Base-by-base conservation (phyloP, 30 jellyfish, hydroid and myxozoan species). In the Clytia hemisphaerica region DNA sequence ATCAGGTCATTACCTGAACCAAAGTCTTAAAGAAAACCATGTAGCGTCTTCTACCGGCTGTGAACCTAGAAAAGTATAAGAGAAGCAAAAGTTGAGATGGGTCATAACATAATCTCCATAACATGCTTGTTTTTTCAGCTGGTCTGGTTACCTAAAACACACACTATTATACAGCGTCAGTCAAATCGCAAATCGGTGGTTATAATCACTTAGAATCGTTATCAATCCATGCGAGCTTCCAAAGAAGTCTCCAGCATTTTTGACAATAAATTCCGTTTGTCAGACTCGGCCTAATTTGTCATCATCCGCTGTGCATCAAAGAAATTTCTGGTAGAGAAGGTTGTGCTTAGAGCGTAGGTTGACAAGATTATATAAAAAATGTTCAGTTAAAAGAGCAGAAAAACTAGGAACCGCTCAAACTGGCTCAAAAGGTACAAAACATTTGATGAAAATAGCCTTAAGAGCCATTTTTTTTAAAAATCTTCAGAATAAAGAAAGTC, bases 11-110 rank as follows among this genome's bases (percentile, higher is more conserved):
- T 65, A 86, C 96, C 78, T 86, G 96, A 1, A 86, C 96, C 85
- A 86, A 79, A 0, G 87, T 86, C 26, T 70, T 86, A 58, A 86
- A 86, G 7, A 86, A 42, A 9, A 86, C 96, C 48, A 79, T 73
- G 93, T 86, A 86, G 31, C 85, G 60, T 79, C 96, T 71, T 4
- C 96, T 87, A 0, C 96, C 96, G 42, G 96, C 93, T 0, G 96
- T 78, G 48, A 86, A 86, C 75, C 96, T 86, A 37, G 0, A 46
- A 58, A 48, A 54, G 47, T 4, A 33, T 0, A 21, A 58, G 25
- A 26, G 42, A 45, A 4, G 35, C 15, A 47, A 67, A 44, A 4
- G 27, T 24, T 24, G 46, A 47, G 55, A n/a, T n/a, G n/a, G n/a
- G n/a, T n/a, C n/a, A n/a, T n/a, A n/a, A n/a, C n/a, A n/a, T n/a